A percentile compares a stretch with the other conserved stretches of the same genome.
Conservation (phyloP, 2,888 invertebrate species). For the Phragmatobia fuliginosa region DNA sequence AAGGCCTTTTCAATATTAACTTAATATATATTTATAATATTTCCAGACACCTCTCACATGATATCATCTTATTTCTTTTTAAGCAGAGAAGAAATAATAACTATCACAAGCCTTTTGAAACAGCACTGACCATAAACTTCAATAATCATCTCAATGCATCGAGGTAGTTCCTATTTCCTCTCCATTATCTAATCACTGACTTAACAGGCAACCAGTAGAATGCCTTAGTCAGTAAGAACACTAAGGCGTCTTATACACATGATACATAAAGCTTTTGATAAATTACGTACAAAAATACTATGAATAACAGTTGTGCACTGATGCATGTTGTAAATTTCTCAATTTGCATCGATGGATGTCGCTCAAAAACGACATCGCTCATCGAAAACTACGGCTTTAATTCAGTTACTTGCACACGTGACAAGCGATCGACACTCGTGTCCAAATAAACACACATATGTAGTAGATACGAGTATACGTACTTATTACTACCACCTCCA, state of each 20-base stretch:
- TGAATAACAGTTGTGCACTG: not conserved
- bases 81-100: not conserved
- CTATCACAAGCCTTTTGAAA: not conserved
- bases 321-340: constrained; percentile 14
- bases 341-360: constrained; percentile 26
- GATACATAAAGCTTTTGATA: not conserved
- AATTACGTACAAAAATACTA: not conserved
- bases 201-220: too few species aligned
- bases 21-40: too few species aligned
- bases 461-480: too few species aligned
- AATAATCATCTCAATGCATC: too few species aligned
- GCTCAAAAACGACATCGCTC: constrained; percentile 32
- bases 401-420: constrained; percentile 34
- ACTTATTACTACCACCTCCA: too few species aligned
- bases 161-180: too few species aligned
- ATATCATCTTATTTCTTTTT: too few species aligned
- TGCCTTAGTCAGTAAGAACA: too few species aligned
- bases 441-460: not conserved
- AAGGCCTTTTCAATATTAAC: too few species aligned
- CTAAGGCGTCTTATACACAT: too few species aligned
- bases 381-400: constrained; percentile 38
- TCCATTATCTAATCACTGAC: too few species aligned
- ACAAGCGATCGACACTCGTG: constrained; percentile 17
- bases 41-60: too few species aligned
- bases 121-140: not conserved